Base-by-base conservation (phyloP, 1,140 invertebrate species). In the Drosophila murphyi region DNA sequence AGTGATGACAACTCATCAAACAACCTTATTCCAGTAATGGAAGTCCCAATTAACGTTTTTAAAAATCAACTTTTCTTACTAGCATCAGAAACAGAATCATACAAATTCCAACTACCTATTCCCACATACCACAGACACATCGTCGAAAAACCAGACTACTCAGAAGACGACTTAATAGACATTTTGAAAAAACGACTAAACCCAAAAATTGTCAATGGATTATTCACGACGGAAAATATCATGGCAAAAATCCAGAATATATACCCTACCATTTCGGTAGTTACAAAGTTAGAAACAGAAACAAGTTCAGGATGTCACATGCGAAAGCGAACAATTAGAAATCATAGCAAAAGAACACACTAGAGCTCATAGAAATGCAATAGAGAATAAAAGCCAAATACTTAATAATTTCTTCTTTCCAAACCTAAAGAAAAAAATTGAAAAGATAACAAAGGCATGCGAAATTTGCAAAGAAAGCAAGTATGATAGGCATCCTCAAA, bases 31-130 rank as follows among this genome's bases (percentile, higher is more conserved):
- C 56, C 55, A 10, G 5, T 8, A 3, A 45, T 56, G 29, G 57
- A 75, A 32, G 37, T 35, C 7, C 65, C 59, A 7, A 63, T 70
- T n/a, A 75, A 57, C 34, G 54, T 56, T 5, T 69, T 74, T 31
- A 68, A 74, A 28, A 74, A 61, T 20, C 72, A 74, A 54, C 5
- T 74, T 12, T 48, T 68, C 12, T 5, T 74, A n/a, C 10, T 56
- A 4, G 20, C n/a, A 4, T 3, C n/a, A 6, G 43, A 47, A 4
- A 34, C 0, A 2, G 20, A 20, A 28, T 20, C n/a, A 7, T 34
- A 54, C 5, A 6, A 28, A 6, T 37, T 37, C 34, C 2, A 20
- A 3, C n/a, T 54, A n/a, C 51, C 20, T 20, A 1, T 20, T 20
- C 20, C 20, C 20, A 20, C 20, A 20, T 2, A 20, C 20, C 32